Conservation (phyloP, 2,113 vertebrate genomes). For the Jacana jacana region DNA sequence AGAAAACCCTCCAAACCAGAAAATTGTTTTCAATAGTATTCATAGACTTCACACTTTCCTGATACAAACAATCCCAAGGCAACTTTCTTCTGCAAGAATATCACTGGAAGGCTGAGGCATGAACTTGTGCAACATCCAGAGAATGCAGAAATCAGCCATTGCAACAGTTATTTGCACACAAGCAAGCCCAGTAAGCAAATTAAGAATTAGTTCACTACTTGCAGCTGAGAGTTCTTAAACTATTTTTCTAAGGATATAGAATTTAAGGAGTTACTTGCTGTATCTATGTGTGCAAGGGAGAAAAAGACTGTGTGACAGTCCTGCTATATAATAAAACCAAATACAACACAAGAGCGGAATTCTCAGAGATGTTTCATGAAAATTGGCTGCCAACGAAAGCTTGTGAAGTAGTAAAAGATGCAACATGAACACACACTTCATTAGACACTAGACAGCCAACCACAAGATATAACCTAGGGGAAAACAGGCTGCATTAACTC, state of each 20-base stretch:
- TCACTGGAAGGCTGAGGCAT: fast-evolving
- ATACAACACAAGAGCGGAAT: not conserved
- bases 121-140: not conserved
- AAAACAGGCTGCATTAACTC: not conserved
- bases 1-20: not conserved
- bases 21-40: not conserved
- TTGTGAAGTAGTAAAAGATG: not conserved
- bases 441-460: slow-evolving; percentile 1
- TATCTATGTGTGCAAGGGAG: not conserved
- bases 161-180: not conserved
- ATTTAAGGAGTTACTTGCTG: not conserved
- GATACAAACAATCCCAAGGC: not conserved
- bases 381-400: not conserved
- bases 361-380: not conserved
- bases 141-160: not conserved
- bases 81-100: not conserved
- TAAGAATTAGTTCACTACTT: not conserved
- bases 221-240: not conserved
- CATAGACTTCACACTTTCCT: not conserved
- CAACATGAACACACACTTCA: not conserved
- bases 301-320: not conserved
- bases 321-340: not conserved
- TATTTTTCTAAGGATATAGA: not conserved
- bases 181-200: not conserved
- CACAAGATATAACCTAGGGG: not conserved